phyloP scores from a whole-genome alignment of 2,797 vertebrate genomes.

The Sternarchorhynchus goeldii region DNA sequence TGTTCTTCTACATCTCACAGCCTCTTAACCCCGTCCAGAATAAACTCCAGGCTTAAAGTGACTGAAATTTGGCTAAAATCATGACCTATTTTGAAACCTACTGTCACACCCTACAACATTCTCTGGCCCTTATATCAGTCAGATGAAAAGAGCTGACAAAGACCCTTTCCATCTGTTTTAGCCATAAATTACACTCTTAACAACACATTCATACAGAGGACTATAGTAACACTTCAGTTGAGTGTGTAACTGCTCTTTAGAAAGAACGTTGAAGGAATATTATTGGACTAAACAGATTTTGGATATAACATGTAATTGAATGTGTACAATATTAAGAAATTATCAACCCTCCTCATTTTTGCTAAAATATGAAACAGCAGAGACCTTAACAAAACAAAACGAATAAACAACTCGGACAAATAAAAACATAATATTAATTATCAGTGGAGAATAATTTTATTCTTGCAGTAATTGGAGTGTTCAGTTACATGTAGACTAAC shows the following conservation, averaged over 20 bases:
- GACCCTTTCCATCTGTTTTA: neutral
- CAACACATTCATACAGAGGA: neutral
- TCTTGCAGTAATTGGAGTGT: neutral
- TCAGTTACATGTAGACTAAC: neutral
- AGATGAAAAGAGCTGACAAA: neutral
- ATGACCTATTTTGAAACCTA: slow-evolving; percentile 8
- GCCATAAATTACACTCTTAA: neutral
- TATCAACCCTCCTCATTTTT: too few relatives aligned
- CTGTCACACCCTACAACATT: neutral
- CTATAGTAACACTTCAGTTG: neutral
- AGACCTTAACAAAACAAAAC: too few relatives aligned
- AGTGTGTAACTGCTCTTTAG: too few relatives aligned
- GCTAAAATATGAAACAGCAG: too few relatives aligned
- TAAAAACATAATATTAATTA: too few relatives aligned
- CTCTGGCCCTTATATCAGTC: neutral
- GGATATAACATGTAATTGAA: too few relatives aligned
- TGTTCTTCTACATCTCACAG: neutral
- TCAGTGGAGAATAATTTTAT: too few relatives aligned
- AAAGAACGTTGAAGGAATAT: too few relatives aligned
- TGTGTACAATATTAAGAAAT: too few relatives aligned
- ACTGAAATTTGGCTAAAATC: slow-evolving; percentile 16
- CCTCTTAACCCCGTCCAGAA: neutral
- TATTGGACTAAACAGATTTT: too few relatives aligned
- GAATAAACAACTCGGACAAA: too few relatives aligned
- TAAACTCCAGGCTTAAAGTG: slow-evolving; percentile 7